Percentiles rank a stretch among this genome's conserved stretches.
These are phyloP conservation scores for Lutraria rhynchaena DNA, from an alignment of 1,140 invertebrate species.

Conservation along the genomic window DNA sequence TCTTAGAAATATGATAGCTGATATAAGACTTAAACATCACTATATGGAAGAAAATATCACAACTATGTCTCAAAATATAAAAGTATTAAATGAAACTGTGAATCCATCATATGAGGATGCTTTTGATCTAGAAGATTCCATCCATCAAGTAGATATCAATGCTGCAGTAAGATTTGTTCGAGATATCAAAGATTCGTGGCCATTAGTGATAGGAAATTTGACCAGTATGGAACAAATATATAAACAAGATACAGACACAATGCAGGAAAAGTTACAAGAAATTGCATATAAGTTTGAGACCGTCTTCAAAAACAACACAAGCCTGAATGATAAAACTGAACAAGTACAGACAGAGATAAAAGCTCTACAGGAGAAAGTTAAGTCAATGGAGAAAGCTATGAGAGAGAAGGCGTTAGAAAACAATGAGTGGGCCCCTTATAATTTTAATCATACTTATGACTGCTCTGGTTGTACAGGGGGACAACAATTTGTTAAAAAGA, in stretches of 20 bases:
- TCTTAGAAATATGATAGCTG: conserved; percentile 6
- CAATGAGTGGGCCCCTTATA: conserved; percentile 69
- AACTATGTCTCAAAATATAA: not conserved
- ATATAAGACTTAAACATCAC: not conserved
- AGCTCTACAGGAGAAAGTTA: not conserved
- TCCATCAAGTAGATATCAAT: not conserved
- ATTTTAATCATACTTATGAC: conserved; percentile 66
- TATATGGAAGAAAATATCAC: not conserved
- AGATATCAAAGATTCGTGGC: conserved; percentile 28
- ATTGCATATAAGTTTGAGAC: not conserved
- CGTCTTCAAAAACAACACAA: conserved; percentile 5
- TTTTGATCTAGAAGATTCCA: not conserved
- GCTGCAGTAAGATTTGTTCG: not conserved
- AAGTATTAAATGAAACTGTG: conserved; percentile 2
- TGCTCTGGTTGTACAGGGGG: conserved; percentile 70
- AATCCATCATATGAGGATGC: conserved; percentile 8
- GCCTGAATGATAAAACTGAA: not conserved
- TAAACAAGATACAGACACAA: not conserved
- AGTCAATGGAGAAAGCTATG: not conserved
- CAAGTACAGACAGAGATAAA: not conserved
- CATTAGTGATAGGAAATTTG: conserved; percentile 3
- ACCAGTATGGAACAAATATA: not conserved
- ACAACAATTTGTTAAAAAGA: conserved; percentile 70
- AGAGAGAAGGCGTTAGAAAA: conserved; percentile 29
- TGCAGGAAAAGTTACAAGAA: conserved; percentile 17